A percentile compares a stretch with the other conserved stretches of the same genome.
These are phyloP conservation scores for Emydura subglobosa DNA, from an alignment of 2,113 vertebrate genomes.

Conservation along the genomic window DNA sequence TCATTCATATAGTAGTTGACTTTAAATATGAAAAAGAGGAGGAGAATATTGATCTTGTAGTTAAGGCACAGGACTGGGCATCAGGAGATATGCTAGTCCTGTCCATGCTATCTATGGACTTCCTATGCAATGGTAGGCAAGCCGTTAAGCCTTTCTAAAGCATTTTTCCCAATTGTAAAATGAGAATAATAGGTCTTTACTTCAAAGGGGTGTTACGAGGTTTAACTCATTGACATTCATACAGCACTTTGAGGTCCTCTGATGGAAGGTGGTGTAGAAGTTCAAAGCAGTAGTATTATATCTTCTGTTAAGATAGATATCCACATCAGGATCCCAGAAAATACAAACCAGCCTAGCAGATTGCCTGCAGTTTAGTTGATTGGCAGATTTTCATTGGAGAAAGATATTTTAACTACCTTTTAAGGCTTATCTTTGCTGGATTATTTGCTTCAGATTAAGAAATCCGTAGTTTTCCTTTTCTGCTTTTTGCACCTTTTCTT, in stretches of 20 bases:
- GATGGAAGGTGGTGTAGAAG: background rate
- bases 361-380: background rate
- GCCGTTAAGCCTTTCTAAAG: background rate
- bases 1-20: no score
- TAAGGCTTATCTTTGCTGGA: background rate
- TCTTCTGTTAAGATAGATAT: background rate
- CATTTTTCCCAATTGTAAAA: rapidly evolving
- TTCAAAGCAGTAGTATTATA: background rate
- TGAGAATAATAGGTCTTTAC: background rate
- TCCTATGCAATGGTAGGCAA: no score
- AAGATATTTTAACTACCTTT: no score
- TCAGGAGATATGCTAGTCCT: no score
- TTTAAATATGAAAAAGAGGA: no score
- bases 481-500: background rate
- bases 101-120: no score
- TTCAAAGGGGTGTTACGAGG: background rate
- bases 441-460: background rate
- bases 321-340: background rate
- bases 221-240: background rate
- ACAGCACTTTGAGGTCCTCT: background rate
- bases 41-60: no score
- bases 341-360: background rate
- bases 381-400: background rate
- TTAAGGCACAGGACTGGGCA: no score
- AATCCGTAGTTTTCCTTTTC: background rate